Conservation (phyloP, 2,888 invertebrate genomes). For the Xestia rhomboidea region DNA sequence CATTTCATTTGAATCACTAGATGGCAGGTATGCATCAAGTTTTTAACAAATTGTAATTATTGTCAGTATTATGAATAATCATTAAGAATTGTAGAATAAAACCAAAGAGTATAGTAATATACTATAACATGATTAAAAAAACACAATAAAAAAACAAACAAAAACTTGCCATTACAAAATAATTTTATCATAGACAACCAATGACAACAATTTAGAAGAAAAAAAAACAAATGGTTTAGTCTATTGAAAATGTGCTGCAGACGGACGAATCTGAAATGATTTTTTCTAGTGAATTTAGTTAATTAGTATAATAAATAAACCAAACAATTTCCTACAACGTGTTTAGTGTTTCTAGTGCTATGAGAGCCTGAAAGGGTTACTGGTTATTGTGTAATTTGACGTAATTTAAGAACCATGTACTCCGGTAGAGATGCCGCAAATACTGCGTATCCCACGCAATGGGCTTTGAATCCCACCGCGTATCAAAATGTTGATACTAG, state of each 20-base stretch:
- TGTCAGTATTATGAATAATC: background rate
- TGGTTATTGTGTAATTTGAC: constrained; percentile 55
- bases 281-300: constrained; percentile 43
- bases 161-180: constrained; percentile 23
- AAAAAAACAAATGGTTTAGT: constrained; percentile 44
- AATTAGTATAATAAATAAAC: constrained; percentile 34
- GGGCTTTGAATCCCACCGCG: constrained; percentile 95
- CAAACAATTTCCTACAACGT: constrained; percentile 34
- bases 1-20: background rate
- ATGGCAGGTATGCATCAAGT: background rate
- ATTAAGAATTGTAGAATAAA: background rate
- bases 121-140: background rate
- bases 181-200: constrained; percentile 34
- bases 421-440: constrained; percentile 91
- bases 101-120: too few species aligned
- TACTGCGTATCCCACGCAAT: constrained; percentile 93
- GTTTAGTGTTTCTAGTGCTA: constrained; percentile 50
- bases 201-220: constrained; percentile 40
- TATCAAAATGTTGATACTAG: constrained; percentile 96
- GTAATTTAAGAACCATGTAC: constrained; percentile 84
- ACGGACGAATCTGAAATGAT: constrained; percentile 43
- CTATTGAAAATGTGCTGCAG: constrained; percentile 63
- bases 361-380: constrained; percentile 38
- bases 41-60: background rate
- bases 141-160: too few species aligned